Conservation (phyloP, 35 echinoderm and acorn worm genomes). For the Heliocidaris tuberculata region DNA sequence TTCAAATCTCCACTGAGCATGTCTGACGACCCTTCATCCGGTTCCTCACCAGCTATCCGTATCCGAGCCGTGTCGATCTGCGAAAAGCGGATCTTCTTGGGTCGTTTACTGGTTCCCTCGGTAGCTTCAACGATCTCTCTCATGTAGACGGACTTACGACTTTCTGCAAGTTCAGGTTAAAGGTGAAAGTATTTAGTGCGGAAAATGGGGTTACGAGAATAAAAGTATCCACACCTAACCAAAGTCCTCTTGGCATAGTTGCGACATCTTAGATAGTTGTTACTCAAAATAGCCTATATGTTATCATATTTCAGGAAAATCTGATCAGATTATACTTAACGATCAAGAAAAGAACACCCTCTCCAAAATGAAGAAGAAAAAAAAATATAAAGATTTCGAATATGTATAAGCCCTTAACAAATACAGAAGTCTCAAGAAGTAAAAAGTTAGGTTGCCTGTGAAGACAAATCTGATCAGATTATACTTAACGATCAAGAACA, state of each 20-base stretch:
- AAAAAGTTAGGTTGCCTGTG: too few relatives aligned
- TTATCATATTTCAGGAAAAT: background rate
- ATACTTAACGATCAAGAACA: too few relatives aligned
- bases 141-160: constrained; percentile 26
- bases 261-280: background rate
- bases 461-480: too few relatives aligned
- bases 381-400: too few relatives aligned
- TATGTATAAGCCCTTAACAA: too few relatives aligned
- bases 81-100: constrained; percentile 30
- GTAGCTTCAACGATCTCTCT: constrained; percentile 4
- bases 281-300: background rate
- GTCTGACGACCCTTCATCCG: background rate
- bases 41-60: background rate
- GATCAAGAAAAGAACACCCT: too few relatives aligned
- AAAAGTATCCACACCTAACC: background rate
- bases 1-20: constrained; percentile 1
- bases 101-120: background rate
- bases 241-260: background rate
- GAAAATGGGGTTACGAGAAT: background rate
- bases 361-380: too few relatives aligned
- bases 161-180: background rate
- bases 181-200: background rate
- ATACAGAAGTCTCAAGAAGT: too few relatives aligned
- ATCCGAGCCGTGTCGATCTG: background rate
- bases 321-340: too few relatives aligned